Evolutionary conservation across 2,113 vertebrate species (phyloP).

Genomic region (Bubalus kerabau): DNA sequence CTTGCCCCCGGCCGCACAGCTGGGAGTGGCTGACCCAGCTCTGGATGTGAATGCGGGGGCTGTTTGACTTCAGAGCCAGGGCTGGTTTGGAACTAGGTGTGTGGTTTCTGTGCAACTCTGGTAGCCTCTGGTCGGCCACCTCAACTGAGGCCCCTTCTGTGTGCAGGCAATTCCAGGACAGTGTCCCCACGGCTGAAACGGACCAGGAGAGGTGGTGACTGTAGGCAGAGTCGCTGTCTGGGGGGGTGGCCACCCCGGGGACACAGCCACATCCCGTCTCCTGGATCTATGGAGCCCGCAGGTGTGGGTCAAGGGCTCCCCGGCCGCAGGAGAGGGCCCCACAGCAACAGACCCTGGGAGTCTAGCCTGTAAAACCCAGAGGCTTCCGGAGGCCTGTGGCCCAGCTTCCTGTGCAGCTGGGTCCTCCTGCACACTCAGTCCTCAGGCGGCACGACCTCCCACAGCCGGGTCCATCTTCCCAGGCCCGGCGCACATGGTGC

Average conservation of each 20-base stretch:
- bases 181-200: rapidly evolving
- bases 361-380: background rate
- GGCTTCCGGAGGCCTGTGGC: background rate
- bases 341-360: background rate
- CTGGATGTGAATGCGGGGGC: background rate
- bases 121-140: background rate
- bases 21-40: rapidly evolving
- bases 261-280: background rate
- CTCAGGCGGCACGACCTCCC: background rate
- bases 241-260: background rate
- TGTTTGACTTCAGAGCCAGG: background rate
- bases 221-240: rapidly evolving
- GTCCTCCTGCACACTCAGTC: background rate
- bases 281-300: background rate
- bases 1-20: background rate
- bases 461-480: background rate
- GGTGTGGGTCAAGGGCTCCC: background rate
- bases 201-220: background rate
- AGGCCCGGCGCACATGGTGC: background rate
- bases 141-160: background rate
- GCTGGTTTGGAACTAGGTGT: background rate
- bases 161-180: background rate
- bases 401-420: background rate
- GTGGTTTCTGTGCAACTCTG: background rate
- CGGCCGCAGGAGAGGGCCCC: background rate